Base-by-base conservation (phyloP, 2,113 vertebrate genomes). In the Triplophysa siluroides region DNA sequence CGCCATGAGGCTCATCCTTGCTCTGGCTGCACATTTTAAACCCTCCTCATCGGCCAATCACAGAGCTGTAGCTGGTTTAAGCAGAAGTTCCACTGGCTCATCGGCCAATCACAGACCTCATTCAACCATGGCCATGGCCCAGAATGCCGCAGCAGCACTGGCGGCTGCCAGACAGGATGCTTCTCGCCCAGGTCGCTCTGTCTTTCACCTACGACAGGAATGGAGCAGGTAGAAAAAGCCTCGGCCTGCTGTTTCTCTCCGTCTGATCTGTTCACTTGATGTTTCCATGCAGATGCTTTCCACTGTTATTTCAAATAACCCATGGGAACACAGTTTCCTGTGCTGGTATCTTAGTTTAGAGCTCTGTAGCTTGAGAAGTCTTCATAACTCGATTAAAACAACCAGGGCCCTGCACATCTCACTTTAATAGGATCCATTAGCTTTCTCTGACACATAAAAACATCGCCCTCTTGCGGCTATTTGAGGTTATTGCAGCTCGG, bases 1-100 rank as follows among this genome's bases (percentile, higher is more conserved):
- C n/a, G 94, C 93, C 79, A 98, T 99, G 98, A 94, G 97, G 90
- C 88, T 98, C 68, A 96, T 99, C 87, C 92, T 99, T 84, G 97
- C 96, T 4, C 85, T 99, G 87, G 98, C 98, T 2, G 98, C 97
- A 76, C 98, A 99, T 83, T 99, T 99, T 92, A 99, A 98, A 75
- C 97, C 98, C 0, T 91, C 88, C 8, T 92, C 93, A 67, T 86
- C 90, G 1, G 84, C 89, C 89, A 92, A 79, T 87, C 91, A 93
- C 23, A 90, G 90, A 69, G 62, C 88, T 3, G 80, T 87, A 0
- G 77, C 86, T 4, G 60, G 6, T 0, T 81, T 62, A 29, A 93
- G 90, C 69, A 89, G 86, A 60, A 38, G 78, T 81, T 84, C 86
- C 12, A 50, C 87, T 2, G 71, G 43, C 0, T 43, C 85, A 0